Evolutionary conservation across 1,140 invertebrate genomes (phyloP).

Genomic region (Cydia pomonella): DNA sequence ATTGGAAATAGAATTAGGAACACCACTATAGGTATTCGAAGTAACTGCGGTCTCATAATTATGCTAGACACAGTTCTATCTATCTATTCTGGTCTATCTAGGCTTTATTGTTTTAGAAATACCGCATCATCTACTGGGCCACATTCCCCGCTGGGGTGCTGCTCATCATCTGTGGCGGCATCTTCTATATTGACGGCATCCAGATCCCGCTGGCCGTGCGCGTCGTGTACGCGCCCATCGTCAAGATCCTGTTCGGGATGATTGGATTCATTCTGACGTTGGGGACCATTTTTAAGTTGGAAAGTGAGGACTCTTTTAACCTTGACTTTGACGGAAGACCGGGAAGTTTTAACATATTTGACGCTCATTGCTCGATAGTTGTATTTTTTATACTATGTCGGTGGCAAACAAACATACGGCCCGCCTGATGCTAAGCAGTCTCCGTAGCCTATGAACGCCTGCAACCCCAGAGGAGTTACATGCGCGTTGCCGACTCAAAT

Average conservation of each 20-base stretch:
- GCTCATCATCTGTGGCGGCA: conserved; percentile 35
- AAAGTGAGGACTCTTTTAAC: conserved; percentile 41
- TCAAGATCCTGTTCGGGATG: conserved; percentile 41
- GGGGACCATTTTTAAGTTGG: conserved; percentile 44
- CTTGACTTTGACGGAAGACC: background rate
- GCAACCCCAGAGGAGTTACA: no score
- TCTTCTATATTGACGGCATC: conserved; percentile 40
- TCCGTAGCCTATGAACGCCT: no score
- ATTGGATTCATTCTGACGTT: conserved; percentile 36
- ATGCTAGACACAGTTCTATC: no score
- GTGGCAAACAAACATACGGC: no score
- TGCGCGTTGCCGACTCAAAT: no score
- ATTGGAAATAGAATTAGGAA: no score
- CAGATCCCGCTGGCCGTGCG: background rate
- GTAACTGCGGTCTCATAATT: no score
- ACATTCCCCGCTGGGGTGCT: conserved; percentile 37
- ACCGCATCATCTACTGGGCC: conserved; percentile 31
- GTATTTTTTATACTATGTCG: no score
- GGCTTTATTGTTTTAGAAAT: conserved; percentile 34
- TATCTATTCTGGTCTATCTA: no score
- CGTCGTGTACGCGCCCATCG: conserved; percentile 31
- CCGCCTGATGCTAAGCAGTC: no score
- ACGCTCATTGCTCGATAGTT: no score
- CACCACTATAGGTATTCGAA: no score
- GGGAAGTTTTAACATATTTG: background rate